Evolutionary conservation across 1,140 invertebrate species (phyloP).

Genomic region (Drosophila kikkawai): DNA sequence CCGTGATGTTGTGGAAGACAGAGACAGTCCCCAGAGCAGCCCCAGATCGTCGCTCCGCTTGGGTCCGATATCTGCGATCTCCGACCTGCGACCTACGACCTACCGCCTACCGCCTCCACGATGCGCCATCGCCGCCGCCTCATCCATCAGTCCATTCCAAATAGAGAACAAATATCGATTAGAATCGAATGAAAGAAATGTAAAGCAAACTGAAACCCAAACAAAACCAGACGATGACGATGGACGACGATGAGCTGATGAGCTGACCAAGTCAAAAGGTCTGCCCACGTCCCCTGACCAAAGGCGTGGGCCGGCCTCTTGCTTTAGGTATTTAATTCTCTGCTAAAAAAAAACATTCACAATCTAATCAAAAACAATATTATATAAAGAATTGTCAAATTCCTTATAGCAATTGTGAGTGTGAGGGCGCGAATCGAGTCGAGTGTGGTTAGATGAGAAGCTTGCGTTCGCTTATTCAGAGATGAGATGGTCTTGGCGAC

Average conservation of each 20-base stretch:
- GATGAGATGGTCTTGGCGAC: slow-evolving; percentile 42
- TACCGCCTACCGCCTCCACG: slow-evolving; percentile 23
- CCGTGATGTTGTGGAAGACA: slow-evolving; percentile 31
- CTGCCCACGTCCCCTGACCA: slow-evolving; percentile 42
- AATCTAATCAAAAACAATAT: slow-evolving; percentile 68
- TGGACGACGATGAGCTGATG: slow-evolving; percentile 53
- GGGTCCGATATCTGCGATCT: slow-evolving; percentile 18
- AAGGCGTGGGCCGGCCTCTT: slow-evolving; percentile 58
- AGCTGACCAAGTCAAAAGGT: slow-evolving; percentile 43
- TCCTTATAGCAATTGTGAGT: slow-evolving; percentile 76
- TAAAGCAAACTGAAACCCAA: slow-evolving; percentile 16
- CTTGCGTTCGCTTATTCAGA: slow-evolving; percentile 62
- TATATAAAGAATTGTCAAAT: slow-evolving; percentile 83
- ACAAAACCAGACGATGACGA: slow-evolving; percentile 42
- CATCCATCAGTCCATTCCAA: slow-evolving; percentile 55
- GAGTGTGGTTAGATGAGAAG: slow-evolving; percentile 48
- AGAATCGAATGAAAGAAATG: slow-evolving; percentile 26
- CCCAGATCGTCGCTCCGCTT: slow-evolving; percentile 30
- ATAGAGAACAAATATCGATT: slow-evolving; percentile 36
- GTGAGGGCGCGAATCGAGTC: slow-evolving; percentile 46
- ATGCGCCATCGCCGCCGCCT: slow-evolving; percentile 63
- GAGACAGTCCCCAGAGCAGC: slow-evolving; percentile 31
- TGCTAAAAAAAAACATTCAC: slow-evolving; percentile 61
- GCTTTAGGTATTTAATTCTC: slow-evolving; percentile 78
- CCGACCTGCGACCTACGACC: slow-evolving; percentile 9